Evolutionary conservation across 53 echinoderm and acorn worm species (phyloP), one percentile per base, ranked within the genome.

Genomic region (Hippasteria phrygiana): DNA sequence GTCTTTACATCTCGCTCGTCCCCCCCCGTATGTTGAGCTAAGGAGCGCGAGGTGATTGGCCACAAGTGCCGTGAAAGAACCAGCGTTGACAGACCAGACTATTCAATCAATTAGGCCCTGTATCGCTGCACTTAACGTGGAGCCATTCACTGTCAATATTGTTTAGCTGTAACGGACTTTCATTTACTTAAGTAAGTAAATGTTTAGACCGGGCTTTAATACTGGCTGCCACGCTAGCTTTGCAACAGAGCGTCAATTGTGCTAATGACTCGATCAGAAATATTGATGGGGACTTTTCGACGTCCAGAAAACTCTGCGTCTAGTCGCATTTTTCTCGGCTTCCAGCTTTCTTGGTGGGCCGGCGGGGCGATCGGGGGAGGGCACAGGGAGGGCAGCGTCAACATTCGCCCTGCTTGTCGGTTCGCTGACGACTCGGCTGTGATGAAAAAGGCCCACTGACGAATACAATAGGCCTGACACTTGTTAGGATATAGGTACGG

Each of bases 141-240:
- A 89, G 94, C 94, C 94, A 90, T 63, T 89, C 62, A 87, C 94
- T 94, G 94, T 94, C 94, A 94, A 55, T 35, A 76, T 92, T 94
- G 94, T 94, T 94, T 94, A 94, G 90, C 90, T 74, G 71, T 73
- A 82, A 73, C 73, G 73, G 74, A 73, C 90, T 55, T 82, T 82
- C 81, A 82, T 90, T 90, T 90, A 90, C 90, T 90, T 82, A 90
- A 82, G 73, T 81, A 90, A 90, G 90, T 90, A 85, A 85, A 85
- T 85, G 85, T 85, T 85, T 85, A 85, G 85, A 85, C 85, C 85
- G 71, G 51, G 71, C 42, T 85, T 83, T 85, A 41, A 51, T 53
- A 50, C 71, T 85, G 85, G 85, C 70, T 71, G 70, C 70, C 48
- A 0, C 20, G 33, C 47, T 13, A 27, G 50, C 69, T 48, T n/a